A percentile compares a stretch with the other conserved stretches of the same genome.
These are phyloP conservation scores for Rhinichthys osculus DNA, from an alignment of 2,797 vertebrate species.

Conservation along the genomic window DNA sequence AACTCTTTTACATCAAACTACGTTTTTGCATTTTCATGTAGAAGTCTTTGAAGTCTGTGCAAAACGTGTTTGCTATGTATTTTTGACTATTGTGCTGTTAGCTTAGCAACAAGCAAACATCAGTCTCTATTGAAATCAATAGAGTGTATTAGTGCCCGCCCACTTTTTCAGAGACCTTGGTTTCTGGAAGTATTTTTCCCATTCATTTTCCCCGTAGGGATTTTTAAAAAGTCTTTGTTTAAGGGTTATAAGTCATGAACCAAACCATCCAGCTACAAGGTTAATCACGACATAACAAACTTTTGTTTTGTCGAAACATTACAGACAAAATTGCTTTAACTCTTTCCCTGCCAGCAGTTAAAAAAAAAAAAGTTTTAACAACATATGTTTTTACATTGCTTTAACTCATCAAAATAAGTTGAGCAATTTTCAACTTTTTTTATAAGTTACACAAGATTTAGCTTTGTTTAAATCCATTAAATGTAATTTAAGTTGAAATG, in stretches of 20 bases:
- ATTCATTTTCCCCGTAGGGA: not conserved
- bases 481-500: too few relatives aligned
- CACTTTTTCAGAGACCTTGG: not conserved
- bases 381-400: too few relatives aligned
- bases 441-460: too few relatives aligned
- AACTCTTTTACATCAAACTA: not conserved
- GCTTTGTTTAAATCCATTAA: too few relatives aligned
- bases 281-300: not conserved
- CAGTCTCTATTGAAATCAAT: not conserved
- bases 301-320: not conserved
- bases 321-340: not conserved
- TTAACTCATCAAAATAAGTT: too few relatives aligned
- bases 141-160: not conserved
- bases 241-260: not conserved
- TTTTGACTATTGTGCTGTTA: not conserved
- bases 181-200: not conserved
- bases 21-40: too few relatives aligned
- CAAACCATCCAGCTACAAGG: not conserved
- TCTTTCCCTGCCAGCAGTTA: not conserved
- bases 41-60: not conserved
- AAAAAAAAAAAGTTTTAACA: too few relatives aligned
- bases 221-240: not conserved
- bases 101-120: not conserved
- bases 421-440: too few relatives aligned
- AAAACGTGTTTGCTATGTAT: not conserved